Evolutionary conservation across 1,140 invertebrate species (phyloP).

Genomic region (Triops cancriformis): DNA sequence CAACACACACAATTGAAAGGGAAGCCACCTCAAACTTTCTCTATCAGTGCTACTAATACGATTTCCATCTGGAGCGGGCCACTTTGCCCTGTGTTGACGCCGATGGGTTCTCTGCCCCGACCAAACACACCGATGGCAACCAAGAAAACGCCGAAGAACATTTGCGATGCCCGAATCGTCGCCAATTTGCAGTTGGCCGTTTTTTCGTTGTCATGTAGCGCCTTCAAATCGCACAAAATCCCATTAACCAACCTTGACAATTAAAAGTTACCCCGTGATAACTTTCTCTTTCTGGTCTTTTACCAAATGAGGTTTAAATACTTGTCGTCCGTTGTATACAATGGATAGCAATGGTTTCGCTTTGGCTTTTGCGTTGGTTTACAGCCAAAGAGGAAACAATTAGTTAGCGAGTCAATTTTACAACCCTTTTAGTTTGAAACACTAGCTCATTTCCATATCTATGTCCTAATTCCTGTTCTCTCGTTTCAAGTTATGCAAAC

Average conservation of each 20-base stretch:
- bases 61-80: background rate
- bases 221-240: no score
- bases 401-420: background rate
- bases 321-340: background rate
- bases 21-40: background rate
- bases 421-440: background rate
- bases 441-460: background rate
- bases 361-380: background rate
- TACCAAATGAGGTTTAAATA: background rate
- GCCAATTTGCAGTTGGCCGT: no score
- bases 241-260: no score
- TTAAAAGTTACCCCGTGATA: no score
- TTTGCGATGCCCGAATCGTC: no score
- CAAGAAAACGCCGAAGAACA: no score
- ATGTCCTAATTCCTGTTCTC: slow-evolving; percentile 10
- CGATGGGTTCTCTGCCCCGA: no score
- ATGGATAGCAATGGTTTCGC: background rate
- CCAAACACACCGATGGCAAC: no score
- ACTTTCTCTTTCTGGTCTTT: no score
- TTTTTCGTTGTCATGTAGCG: no score
- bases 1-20: background rate
- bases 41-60: background rate
- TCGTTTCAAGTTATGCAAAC: background rate
- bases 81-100: no score
- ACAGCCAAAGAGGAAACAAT: slow-evolving; percentile 1